phyloP scores from a whole-genome alignment of 2,797 vertebrate genomes.

The Sebastes matsubarae region DNA sequence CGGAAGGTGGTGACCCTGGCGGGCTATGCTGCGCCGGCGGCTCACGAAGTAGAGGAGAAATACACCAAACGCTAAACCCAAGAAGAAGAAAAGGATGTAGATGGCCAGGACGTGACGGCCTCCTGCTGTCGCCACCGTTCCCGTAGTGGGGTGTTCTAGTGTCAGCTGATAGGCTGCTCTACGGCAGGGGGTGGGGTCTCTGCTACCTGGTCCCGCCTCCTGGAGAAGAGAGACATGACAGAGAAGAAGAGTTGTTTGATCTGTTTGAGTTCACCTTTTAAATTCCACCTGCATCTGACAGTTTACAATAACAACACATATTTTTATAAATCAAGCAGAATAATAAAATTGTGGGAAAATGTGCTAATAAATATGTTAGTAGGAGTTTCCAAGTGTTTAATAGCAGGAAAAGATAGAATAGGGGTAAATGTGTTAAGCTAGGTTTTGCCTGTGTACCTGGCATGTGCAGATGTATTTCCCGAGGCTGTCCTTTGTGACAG shows the following conservation, averaged over 20 bases:
- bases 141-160: constrained; percentile 58
- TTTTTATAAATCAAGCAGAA: not conserved
- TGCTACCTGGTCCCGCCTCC: constrained; percentile 61
- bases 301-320: not conserved
- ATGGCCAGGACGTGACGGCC: constrained; percentile 78
- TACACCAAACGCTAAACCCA: constrained; percentile 42
- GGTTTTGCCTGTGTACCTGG: constrained; percentile 69
- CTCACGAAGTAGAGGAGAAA: constrained; percentile 49
- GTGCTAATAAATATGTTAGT: not conserved
- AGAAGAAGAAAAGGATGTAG: constrained; percentile 78
- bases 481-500: constrained; percentile 76
- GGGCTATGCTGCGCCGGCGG: not conserved
- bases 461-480: constrained; percentile 86
- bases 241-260: not conserved
- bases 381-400: not conserved
- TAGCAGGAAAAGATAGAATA: not conserved
- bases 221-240: constrained; percentile 22
- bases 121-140: not conserved
- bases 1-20: constrained; percentile 40
- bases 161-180: constrained; percentile 84
- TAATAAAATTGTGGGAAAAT: not conserved
- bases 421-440: not conserved
- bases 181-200: constrained; percentile 74
- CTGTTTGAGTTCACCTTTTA: not conserved
- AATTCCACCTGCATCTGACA: not conserved